Conservation (phyloP, 1,140 invertebrate genomes). For the Ptiloglossa arizonensis region DNA sequence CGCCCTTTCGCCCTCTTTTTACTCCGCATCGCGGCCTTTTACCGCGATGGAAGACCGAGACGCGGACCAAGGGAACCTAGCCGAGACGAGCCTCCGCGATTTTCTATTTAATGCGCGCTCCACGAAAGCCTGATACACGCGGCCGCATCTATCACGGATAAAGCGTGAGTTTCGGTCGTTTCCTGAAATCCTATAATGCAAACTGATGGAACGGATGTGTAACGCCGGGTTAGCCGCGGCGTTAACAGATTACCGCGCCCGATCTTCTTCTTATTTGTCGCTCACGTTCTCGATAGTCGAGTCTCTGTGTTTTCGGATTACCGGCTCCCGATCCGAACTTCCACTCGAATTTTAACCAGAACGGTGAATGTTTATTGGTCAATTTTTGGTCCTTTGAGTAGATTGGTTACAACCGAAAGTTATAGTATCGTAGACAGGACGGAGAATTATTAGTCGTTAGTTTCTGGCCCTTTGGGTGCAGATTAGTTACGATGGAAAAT, state of each 20-base stretch:
- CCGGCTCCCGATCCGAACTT: no score
- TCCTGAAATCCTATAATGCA: constrained; percentile 31
- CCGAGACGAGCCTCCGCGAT: constrained; percentile 24
- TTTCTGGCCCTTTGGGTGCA: no score
- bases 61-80: not conserved
- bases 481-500: no score
- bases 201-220: constrained; percentile 24
- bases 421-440: no score
- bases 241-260: constrained; percentile 38
- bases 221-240: constrained; percentile 26
- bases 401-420: no score
- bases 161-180: constrained; percentile 46
- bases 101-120: constrained; percentile 54
- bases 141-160: constrained; percentile 32
- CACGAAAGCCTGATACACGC: constrained; percentile 35
- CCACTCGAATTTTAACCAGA: no score
- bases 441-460: no score
- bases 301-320: no score
- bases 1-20: constrained; percentile 58
- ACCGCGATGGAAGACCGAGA: no score
- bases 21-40: not conserved
- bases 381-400: no score
- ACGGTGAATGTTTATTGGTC: no score
- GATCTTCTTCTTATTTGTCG: constrained; percentile 13
- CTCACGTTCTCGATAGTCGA: no score